Percentiles rank a stretch among this genome's conserved stretches.
phyloP scores from a whole-genome alignment of 2,797 vertebrate genomes.

The Furcifer pardalis region DNA sequence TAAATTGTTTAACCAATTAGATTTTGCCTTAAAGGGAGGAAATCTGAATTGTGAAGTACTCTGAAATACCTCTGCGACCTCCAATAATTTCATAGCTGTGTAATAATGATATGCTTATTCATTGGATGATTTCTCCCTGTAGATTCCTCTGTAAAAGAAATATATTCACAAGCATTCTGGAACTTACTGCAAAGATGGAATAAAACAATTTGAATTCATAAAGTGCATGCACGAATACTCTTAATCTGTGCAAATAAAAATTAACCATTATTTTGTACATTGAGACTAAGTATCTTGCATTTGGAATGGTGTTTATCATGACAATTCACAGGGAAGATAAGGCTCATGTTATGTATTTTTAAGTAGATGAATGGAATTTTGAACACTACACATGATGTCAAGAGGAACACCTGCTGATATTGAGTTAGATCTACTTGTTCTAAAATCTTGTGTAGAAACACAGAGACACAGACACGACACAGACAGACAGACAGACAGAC shows the following conservation, averaged over 20 bases:
- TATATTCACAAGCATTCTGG: slow-evolving; percentile 35
- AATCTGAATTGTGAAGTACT: slow-evolving; percentile 51
- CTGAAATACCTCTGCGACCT: slow-evolving; percentile 56
- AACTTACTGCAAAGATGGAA: slow-evolving; percentile 48
- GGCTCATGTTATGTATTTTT: neutral
- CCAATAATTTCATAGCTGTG: slow-evolving; percentile 37
- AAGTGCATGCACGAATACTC: slow-evolving; percentile 12
- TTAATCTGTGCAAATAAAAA: slow-evolving; percentile 1
- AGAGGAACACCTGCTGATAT: neutral
- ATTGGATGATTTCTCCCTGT: slow-evolving; percentile 52
- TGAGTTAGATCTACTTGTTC: neutral
- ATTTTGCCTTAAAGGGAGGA: slow-evolving; percentile 61
- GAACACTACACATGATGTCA: neutral
- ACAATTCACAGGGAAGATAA: neutral
- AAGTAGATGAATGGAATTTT: too few relatives aligned
- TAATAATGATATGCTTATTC: slow-evolving; percentile 59
- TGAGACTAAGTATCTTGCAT: neutral
- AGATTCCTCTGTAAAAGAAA: slow-evolving; percentile 55
- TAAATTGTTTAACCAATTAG: slow-evolving; percentile 67
- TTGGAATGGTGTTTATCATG: neutral
- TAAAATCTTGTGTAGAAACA: too few relatives aligned
- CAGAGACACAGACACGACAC: too few relatives aligned
- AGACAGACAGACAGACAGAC: too few relatives aligned
- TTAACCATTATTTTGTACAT: neutral
- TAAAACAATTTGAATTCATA: slow-evolving; percentile 54